These are phyloP conservation scores for Heliconius himera DNA, from an alignment of 1,140 invertebrate species.

Conservation along the genomic window DNA sequence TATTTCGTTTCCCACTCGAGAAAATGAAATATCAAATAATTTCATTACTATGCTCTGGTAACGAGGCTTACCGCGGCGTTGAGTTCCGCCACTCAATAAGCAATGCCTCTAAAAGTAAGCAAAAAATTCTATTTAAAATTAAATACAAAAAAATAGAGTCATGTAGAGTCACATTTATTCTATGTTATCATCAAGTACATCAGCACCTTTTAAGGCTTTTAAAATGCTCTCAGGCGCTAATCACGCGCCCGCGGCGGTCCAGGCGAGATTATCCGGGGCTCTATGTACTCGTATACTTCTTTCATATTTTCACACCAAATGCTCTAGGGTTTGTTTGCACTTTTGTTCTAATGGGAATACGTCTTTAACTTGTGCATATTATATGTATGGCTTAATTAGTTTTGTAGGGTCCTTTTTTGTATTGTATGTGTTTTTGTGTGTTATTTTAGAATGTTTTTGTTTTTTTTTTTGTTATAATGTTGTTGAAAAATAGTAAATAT, in stretches of 20 bases:
- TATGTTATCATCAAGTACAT: conserved; percentile 47
- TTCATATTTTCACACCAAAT: conserved; percentile 28
- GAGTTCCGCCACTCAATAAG: too few relatives aligned
- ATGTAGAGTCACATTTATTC: conserved; percentile 26
- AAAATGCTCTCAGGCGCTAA: conserved; percentile 65
- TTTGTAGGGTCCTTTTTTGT: background rate
- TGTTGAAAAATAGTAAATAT: too few relatives aligned
- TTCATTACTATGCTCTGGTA: too few relatives aligned
- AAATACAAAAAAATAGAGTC: background rate
- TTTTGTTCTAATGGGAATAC: conserved; percentile 13
- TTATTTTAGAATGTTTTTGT: too few relatives aligned
- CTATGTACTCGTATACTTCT: conserved; percentile 13
- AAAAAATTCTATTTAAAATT: too few relatives aligned
- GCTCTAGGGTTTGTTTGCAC: conserved; percentile 15
- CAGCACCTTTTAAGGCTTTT: conserved; percentile 69
- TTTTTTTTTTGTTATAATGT: too few relatives aligned
- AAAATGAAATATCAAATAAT: too few relatives aligned
- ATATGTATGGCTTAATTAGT: conserved; percentile 8
- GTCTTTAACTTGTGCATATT: background rate
- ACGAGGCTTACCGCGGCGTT: too few relatives aligned
- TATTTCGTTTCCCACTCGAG: too few relatives aligned
- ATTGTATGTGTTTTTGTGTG: too few relatives aligned
- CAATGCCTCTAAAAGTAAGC: too few relatives aligned
- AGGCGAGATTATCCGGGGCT: conserved; percentile 50
- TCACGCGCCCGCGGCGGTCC: conserved; percentile 55